Conservation (phyloP, 2,113 vertebrate genomes). For the Labrus mixtus region DNA sequence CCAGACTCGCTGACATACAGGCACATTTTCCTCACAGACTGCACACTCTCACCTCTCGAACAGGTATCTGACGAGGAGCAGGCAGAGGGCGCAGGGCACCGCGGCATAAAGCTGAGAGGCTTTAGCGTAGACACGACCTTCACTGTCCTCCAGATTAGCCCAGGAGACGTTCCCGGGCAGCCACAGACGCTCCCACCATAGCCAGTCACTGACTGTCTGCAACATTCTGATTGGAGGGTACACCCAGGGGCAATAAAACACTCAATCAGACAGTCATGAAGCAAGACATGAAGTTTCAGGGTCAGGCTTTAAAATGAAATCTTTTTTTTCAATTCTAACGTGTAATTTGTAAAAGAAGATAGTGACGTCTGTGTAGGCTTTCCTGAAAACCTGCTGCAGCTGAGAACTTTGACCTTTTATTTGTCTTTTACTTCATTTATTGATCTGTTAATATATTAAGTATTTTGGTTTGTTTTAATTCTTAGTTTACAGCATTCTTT, state of each 20-base stretch:
- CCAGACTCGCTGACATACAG: conserved; percentile 11
- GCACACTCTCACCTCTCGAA: conserved; percentile 86
- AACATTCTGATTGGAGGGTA: conserved; percentile 61
- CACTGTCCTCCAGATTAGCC: conserved; percentile 88
- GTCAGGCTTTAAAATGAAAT: neutral
- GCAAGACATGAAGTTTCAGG: neutral
- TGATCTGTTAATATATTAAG: too few relatives aligned
- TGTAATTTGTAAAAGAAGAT: too few relatives aligned
- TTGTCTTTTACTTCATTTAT: too few relatives aligned
- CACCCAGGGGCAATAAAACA: neutral
- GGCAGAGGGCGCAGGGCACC: conserved; percentile 85
- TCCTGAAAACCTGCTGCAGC: neutral
- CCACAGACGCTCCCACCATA: conserved; percentile 93
- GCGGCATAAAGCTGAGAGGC: conserved; percentile 86
- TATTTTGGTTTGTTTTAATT: too few relatives aligned
- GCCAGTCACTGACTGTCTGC: conserved; percentile 84
- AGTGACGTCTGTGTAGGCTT: too few relatives aligned
- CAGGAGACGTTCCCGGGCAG: conserved; percentile 87
- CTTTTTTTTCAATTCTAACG: too few relatives aligned
- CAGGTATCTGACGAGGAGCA: conserved; percentile 86
- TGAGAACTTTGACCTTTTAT: too few relatives aligned
- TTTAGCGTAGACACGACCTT: conserved; percentile 86
- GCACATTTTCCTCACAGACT: neutral
- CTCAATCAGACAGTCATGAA: neutral
- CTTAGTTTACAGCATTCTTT: too few relatives aligned